These are phyloP conservation scores for Peromyscus polionotus DNA, from an alignment of 2,113 vertebrate species.

Conservation along the genomic window DNA sequence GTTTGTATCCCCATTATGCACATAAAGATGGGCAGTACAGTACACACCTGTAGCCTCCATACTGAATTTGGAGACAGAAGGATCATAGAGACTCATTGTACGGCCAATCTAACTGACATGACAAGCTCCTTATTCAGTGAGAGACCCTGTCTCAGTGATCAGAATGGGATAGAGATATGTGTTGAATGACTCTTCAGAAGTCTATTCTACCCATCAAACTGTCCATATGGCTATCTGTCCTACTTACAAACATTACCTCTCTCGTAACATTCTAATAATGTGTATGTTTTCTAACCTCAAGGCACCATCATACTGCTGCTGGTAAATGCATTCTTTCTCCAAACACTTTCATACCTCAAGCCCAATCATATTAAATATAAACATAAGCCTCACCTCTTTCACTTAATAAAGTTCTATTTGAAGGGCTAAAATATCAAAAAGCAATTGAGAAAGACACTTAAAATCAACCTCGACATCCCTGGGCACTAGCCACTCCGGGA, in stretches of 20 bases:
- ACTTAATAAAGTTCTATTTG: not conserved
- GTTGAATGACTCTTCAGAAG: no score
- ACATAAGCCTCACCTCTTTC: not conserved
- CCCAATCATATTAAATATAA: not conserved
- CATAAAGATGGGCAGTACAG: not conserved
- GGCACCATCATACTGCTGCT: not conserved
- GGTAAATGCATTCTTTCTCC: not conserved
- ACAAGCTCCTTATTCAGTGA: not conserved
- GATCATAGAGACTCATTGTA: not conserved
- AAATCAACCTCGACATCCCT: not conserved
- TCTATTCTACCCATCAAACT: no score
- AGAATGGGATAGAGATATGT: not conserved
- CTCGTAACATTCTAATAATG: not conserved
- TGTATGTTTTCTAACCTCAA: not conserved
- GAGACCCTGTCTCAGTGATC: not conserved
- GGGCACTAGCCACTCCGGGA: no score
- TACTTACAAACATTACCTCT: not conserved
- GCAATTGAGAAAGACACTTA: not conserved
- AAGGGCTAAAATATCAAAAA: not conserved
- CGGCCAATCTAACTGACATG: not conserved
- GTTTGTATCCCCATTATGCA: no score
- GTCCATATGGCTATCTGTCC: not conserved
- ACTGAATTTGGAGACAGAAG: not conserved
- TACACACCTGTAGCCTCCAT: accelerated
- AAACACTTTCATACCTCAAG: not conserved